Base-by-base conservation (phyloP, 2,113 vertebrate genomes). In the Equus quagga region DNA sequence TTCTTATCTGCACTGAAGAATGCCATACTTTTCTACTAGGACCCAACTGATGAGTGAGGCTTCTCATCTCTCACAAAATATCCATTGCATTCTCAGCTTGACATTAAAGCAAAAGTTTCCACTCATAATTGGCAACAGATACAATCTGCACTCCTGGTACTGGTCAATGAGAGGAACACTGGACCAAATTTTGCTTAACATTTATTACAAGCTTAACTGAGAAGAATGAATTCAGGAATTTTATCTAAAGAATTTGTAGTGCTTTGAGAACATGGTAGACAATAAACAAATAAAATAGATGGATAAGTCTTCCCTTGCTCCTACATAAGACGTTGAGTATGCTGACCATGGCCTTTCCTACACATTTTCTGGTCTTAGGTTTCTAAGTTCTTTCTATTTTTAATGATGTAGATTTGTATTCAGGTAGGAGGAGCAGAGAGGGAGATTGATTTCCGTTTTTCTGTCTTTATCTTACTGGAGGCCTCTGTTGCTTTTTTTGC, bases 31-130 rank as follows among this genome's bases (percentile, higher is more conserved):
- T 96, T 87, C 89, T 79, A 23, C 72, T 78, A 90, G 67, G 58
- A 91, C 18, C 9, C 58, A 89, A 6, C 33, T 75, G 41, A 69
- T 60, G 8, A 54, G 19, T 13, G 26, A 73, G 36, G 6, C 31
- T 96, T 89, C 44, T 58, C 15, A 96, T 76, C 64, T 94, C 62
- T 93, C 41, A 85, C 31, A 69, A 94, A 85, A 28, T 72, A 95
- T 91, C 46, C 88, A 26, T 89, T 94, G 44, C 8, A 72, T 26
- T 78, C 89, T 91, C 54, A 76, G 5, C 2, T 91, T 96, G 69
- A 93, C 28, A 72, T 89, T 78, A 79, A 94, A 97, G 79, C 11
- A 75, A 76, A 83, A 78, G 58, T 79, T 94, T 95, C 62, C 26
- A 41, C 49, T 5, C 41, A 49, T 85, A 80, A 72, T 9, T 91